Conservation (phyloP, 2,113 vertebrate genomes). For the Corapipo altera region DNA sequence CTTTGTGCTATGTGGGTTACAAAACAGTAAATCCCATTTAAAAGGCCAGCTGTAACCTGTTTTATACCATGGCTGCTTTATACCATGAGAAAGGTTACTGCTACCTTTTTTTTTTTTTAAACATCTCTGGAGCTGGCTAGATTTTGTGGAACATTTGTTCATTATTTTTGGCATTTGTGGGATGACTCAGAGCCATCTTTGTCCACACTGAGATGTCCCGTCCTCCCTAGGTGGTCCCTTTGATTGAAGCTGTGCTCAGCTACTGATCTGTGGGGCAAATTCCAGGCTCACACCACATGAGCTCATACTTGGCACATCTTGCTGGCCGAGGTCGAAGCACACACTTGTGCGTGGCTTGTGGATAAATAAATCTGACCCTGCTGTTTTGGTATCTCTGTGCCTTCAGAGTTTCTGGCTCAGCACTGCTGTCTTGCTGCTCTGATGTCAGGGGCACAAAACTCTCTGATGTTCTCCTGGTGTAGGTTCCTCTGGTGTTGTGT, state of each 20-base stretch:
- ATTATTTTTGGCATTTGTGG: conserved; percentile 29
- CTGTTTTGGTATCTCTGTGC: neutral
- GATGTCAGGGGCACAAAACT: neutral
- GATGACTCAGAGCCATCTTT: neutral
- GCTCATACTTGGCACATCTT: neutral
- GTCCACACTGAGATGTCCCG: neutral
- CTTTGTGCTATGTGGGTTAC: neutral
- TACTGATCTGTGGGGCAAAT: neutral
- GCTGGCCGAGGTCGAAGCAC: neutral
- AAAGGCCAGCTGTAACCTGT: neutral
- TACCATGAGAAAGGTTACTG: neutral
- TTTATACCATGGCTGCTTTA: neutral
- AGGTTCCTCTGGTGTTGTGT: neutral
- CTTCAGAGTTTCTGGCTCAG: neutral
- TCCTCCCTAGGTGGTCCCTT: neutral
- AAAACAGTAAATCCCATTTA: neutral
- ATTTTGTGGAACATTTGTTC: neutral
- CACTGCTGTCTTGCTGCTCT: neutral
- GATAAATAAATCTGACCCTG: neutral
- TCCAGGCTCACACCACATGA: neutral
- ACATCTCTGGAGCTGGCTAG: neutral
- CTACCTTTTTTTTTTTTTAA: neutral
- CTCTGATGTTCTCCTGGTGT: neutral
- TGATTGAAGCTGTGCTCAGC: neutral
- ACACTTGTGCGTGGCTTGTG: neutral